Evolutionary conservation across 2,888 invertebrate genomes (phyloP).

Genomic region (Luffia ferchaultella): DNA sequence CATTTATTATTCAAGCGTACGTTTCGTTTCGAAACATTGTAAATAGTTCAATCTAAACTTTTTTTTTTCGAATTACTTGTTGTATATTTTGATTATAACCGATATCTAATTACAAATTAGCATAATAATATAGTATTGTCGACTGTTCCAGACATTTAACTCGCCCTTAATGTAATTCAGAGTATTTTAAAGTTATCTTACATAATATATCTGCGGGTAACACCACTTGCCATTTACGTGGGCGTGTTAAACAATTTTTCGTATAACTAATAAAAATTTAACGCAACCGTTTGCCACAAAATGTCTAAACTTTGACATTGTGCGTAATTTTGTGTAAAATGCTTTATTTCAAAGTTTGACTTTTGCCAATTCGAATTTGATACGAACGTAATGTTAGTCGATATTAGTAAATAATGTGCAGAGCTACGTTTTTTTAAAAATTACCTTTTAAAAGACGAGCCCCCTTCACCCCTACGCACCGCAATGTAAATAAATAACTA

Average conservation of each 20-base stretch:
- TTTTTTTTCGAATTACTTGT: neutral
- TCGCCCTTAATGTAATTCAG: slow-evolving; percentile 41
- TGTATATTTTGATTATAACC: neutral
- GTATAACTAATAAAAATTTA: no score
- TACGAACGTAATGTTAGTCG: slow-evolving; percentile 32
- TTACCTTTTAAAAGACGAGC: slow-evolving; percentile 57
- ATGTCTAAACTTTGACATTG: slow-evolving; percentile 47
- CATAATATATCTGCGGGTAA: neutral
- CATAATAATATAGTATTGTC: slow-evolving; percentile 37
- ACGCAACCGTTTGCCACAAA: no score
- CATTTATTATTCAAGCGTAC: neutral
- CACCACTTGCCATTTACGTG: no score
- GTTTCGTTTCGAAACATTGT: neutral
- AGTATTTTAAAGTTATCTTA: no score
- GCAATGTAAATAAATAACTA: slow-evolving; percentile 54
- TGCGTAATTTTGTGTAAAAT: slow-evolving; percentile 21
- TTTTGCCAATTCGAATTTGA: slow-evolving; percentile 34
- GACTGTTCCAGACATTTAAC: slow-evolving; percentile 45
- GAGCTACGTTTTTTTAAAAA: slow-evolving; percentile 53
- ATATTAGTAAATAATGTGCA: slow-evolving; percentile 35
- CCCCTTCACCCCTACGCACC: slow-evolving; percentile 26
- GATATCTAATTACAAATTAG: neutral
- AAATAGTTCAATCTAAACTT: neutral
- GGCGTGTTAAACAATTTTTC: no score
- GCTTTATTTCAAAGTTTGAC: slow-evolving; percentile 47